These are phyloP conservation scores for Ephialtes manifestator DNA, from an alignment of 2,888 invertebrate genomes.

Conservation along the genomic window DNA sequence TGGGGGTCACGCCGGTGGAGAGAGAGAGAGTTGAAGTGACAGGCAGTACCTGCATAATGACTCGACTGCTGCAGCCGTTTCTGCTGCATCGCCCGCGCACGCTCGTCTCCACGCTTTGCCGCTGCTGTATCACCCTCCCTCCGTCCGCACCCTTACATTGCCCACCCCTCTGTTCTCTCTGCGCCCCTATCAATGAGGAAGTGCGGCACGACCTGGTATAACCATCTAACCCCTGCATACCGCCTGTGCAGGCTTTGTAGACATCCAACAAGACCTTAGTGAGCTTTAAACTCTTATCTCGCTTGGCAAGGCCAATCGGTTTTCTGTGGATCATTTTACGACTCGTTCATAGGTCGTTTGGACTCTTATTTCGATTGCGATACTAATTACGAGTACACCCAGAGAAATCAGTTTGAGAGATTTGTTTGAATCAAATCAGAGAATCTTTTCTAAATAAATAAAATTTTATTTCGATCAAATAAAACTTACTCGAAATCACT, in stretches of 20 bases:
- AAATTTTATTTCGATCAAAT: too few species aligned
- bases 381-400: too few species aligned
- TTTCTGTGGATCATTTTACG: not conserved
- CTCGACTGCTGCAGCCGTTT: constrained; percentile 80
- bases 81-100: constrained; percentile 78
- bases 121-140: constrained; percentile 30
- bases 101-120: constrained; percentile 65
- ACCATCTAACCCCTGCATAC: constrained; percentile 24
- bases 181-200: constrained; percentile 50
- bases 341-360: not conserved
- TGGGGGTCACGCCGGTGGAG: constrained; percentile 67
- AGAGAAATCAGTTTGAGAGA: too few species aligned
- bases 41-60: constrained; percentile 81
- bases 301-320: not conserved
- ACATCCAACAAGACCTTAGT: not conserved
- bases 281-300: not conserved
- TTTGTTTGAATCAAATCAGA: too few species aligned
- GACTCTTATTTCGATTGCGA: not conserved
- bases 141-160: constrained; percentile 33
- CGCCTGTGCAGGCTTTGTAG: not conserved
- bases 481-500: too few species aligned
- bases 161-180: constrained; percentile 42
- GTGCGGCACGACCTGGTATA: constrained; percentile 41
- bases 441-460: too few species aligned
- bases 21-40: constrained; percentile 75